These are phyloP conservation scores for Synanthedon andrenaeformis DNA, from an alignment of 2,888 invertebrate genomes.

Conservation along the genomic window DNA sequence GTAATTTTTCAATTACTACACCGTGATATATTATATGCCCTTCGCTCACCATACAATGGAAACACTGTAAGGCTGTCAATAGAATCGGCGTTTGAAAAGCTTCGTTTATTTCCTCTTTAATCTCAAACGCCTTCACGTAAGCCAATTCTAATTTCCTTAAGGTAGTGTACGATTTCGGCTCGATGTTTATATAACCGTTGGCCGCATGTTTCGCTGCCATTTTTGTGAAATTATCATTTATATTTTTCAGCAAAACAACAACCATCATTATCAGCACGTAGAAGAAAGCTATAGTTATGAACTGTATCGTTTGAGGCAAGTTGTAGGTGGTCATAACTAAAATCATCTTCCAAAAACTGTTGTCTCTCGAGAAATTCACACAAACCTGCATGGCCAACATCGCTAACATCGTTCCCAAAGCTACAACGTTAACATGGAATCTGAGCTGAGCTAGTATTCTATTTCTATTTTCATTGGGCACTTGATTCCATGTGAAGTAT, in stretches of 20 bases:
- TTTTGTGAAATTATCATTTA: slow-evolving; percentile 22
- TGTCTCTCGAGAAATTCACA: slow-evolving; percentile 32
- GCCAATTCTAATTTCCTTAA: slow-evolving; percentile 33
- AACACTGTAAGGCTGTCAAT: slow-evolving; percentile 37
- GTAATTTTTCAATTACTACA: slow-evolving; percentile 16
- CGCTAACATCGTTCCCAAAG: slow-evolving; percentile 15
- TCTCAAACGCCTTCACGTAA: slow-evolving; percentile 30
- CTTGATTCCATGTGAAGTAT: slow-evolving; percentile 20
- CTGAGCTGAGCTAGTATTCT: slow-evolving; percentile 20
- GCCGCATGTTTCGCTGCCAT: slow-evolving; percentile 11
- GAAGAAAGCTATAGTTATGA: slow-evolving; percentile 30
- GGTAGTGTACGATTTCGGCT: slow-evolving; percentile 13
- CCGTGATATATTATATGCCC: slow-evolving; percentile 48
- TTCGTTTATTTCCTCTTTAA: slow-evolving; percentile 32
- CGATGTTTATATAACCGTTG: slow-evolving; percentile 17
- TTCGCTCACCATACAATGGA: slow-evolving; percentile 48
- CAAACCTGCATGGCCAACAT: slow-evolving; percentile 22
- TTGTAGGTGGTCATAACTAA: slow-evolving; percentile 34
- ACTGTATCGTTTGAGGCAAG: slow-evolving; percentile 43
- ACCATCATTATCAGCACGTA: slow-evolving; percentile 33
- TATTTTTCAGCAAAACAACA: slow-evolving; percentile 25
- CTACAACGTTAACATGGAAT: slow-evolving; percentile 21
- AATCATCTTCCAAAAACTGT: slow-evolving; percentile 38
- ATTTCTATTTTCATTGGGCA: slow-evolving; percentile 16
- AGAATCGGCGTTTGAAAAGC: slow-evolving; percentile 42